Conservation (phyloP, 2,888 invertebrate species). For the Lydus trimaculatus region DNA sequence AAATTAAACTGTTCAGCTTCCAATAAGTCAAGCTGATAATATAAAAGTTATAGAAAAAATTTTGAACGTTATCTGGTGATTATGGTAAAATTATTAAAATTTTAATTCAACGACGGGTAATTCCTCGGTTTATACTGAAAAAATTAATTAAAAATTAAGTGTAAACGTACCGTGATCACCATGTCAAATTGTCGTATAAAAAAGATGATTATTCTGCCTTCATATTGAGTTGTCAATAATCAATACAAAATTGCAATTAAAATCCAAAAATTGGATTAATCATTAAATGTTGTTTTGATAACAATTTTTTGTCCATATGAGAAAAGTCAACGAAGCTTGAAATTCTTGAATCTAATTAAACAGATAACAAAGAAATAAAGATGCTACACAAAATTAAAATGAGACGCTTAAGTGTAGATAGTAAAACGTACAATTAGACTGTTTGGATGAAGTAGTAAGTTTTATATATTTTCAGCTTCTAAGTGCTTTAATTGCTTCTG, state of each 20-base stretch:
- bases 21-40: not conserved
- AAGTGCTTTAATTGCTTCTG: not conserved
- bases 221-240: not conserved
- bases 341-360: not conserved
- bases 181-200: not conserved
- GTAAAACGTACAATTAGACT: constrained; percentile 3
- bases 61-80: not conserved
- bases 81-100: not conserved
- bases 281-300: too few relatives aligned
- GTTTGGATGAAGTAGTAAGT: not conserved
- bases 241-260: not conserved
- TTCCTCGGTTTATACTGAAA: not conserved
- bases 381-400: not conserved
- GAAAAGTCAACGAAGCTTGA: not conserved
- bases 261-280: not conserved
- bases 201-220: not conserved
- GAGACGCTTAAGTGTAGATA: not conserved
- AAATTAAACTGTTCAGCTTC: not conserved
- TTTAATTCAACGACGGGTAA: not conserved
- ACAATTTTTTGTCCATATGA: not conserved
- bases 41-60: not conserved
- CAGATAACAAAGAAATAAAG: not conserved
- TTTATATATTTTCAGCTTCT: constrained; percentile 1
- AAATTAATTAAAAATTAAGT: not conserved
- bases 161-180: not conserved